These are phyloP conservation scores for Netelia virgata DNA, from an alignment of 2,888 invertebrate species.

Conservation along the genomic window DNA sequence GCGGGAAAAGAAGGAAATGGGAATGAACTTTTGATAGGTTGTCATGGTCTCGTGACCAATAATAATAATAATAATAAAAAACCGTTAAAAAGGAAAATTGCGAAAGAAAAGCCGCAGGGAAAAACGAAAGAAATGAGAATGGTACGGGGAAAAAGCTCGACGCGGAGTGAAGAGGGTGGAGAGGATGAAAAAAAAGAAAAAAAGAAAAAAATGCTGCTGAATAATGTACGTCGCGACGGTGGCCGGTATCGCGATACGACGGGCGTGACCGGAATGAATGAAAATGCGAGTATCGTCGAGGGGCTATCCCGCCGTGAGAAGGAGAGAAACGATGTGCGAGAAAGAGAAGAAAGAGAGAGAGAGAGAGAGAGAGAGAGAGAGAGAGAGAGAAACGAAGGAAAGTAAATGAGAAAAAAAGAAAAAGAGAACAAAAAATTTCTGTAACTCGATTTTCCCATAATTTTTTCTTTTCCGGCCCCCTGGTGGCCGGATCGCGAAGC, in stretches of 20 bases:
- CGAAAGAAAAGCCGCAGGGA: background rate
- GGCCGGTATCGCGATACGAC: slow-evolving; percentile 64
- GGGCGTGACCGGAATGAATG: slow-evolving; percentile 71
- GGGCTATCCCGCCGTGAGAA: slow-evolving; percentile 39
- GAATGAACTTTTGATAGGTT: slow-evolving; percentile 31
- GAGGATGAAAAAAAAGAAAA: background rate
- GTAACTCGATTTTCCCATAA: background rate
- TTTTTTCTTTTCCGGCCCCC: background rate
- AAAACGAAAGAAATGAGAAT: background rate
- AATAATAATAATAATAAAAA: slow-evolving; percentile 12
- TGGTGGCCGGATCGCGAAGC: background rate
- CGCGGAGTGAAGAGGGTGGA: slow-evolving; percentile 1
- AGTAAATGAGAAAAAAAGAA: background rate
- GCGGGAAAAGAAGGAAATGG: background rate
- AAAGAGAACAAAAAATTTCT: background rate
- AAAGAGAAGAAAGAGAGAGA: background rate
- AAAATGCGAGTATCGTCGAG: slow-evolving; percentile 41
- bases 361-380: background rate
- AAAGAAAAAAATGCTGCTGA: slow-evolving; percentile 58
- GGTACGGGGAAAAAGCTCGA: slow-evolving; percentile 24
- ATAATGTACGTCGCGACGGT: slow-evolving; percentile 68
- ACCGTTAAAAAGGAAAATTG: slow-evolving; percentile 2
- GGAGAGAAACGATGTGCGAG: slow-evolving; percentile 11
- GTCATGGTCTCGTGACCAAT: slow-evolving; percentile 27
- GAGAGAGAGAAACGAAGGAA: background rate